Conservation (phyloP, 2,888 invertebrate genomes). For the Eilema sororculum region DNA sequence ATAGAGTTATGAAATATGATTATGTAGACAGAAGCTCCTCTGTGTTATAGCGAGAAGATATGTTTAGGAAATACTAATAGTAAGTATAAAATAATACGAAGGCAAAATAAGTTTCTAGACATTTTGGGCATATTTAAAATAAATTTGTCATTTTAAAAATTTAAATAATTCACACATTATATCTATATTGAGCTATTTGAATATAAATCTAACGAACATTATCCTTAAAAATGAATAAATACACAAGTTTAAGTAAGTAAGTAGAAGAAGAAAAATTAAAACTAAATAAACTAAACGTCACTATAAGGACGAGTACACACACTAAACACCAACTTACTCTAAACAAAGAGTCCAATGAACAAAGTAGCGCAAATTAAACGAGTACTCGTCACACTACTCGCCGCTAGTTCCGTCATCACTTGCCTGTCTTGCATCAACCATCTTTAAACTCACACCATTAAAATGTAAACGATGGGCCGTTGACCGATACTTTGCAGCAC, state of each 20-base stretch:
- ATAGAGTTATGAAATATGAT: conserved; percentile 30
- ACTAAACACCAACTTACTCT: conserved; percentile 71
- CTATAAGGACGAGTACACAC: conserved; percentile 74
- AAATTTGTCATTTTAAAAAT: neutral
- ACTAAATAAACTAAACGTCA: conserved; percentile 34
- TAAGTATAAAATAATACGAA: neutral
- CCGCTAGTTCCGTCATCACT: conserved; percentile 60
- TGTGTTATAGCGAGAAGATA: conserved; percentile 38
- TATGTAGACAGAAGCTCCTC: conserved; percentile 40
- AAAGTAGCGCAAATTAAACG: conserved; percentile 81
- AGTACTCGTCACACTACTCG: conserved; percentile 80
- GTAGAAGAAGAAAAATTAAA: conserved; percentile 13
- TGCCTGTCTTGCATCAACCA: conserved; percentile 45
- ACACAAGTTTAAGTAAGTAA: no score
- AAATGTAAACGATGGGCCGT: neutral
- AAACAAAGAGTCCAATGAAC: conserved; percentile 70
- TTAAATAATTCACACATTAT: neutral
- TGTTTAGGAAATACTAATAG: conserved; percentile 20
- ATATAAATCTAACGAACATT: neutral
- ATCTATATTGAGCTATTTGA: neutral
- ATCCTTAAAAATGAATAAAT: neutral
- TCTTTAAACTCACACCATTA: conserved; percentile 29
- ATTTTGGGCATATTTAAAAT: no score
- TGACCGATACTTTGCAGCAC: neutral
- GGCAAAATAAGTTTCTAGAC: neutral